Evolutionary conservation across 1,140 invertebrate species (phyloP).

Genomic region (Zaprionus ornatus): DNA sequence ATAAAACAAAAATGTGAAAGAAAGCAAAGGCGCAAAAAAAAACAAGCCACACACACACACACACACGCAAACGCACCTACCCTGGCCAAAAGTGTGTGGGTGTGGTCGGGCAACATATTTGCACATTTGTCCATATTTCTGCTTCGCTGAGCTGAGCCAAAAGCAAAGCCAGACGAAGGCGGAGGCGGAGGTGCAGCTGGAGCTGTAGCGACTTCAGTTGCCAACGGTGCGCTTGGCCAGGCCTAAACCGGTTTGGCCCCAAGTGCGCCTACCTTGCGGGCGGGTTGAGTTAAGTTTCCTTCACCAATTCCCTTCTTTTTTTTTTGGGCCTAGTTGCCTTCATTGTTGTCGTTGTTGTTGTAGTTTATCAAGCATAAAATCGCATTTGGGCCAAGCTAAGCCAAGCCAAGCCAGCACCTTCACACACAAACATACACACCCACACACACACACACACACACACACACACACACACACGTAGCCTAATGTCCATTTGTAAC

Average conservation of each 20-base stretch:
- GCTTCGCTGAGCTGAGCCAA: conserved; percentile 57
- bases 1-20: conserved; percentile 17
- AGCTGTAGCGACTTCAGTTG: conserved; percentile 4
- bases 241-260: conserved; percentile 28
- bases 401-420: conserved; percentile 23
- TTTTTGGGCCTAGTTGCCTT: conserved; percentile 53
- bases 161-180: background rate
- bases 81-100: conserved; percentile 20
- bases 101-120: conserved; percentile 60
- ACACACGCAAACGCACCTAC: background rate
- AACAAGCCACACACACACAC: background rate
- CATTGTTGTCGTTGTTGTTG: conserved; percentile 59
- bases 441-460: conserved; percentile 9
- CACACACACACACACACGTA: conserved; percentile 1
- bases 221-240: conserved; percentile 21
- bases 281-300: background rate
- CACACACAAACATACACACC: conserved; percentile 6
- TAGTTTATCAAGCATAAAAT: conserved; percentile 81
- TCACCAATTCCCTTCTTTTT: conserved; percentile 15
- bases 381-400: conserved; percentile 62
- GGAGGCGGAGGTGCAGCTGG: background rate
- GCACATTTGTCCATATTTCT: conserved; percentile 80
- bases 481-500: conserved; percentile 79
- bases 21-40: background rate
- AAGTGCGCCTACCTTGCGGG: conserved; percentile 23